Base-by-base conservation (phyloP, 2,888 invertebrate genomes). In the Agrilus mali region DNA sequence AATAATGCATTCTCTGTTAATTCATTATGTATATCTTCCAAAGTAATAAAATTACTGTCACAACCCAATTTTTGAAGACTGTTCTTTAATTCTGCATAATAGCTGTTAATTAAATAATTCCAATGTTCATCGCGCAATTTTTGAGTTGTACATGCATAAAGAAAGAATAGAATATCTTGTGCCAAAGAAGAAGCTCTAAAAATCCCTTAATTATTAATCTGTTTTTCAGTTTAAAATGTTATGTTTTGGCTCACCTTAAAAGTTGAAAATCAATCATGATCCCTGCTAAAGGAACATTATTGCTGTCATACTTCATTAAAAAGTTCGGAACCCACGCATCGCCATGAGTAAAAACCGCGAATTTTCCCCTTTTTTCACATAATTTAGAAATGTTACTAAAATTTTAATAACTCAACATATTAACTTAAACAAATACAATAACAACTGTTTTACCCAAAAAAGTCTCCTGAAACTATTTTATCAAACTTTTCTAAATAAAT, bases 241-340 rank as follows among this genome's bases (percentile, higher is more conserved):
- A 45, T 42, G 5, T 38, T 36, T 31, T 15, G 1, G n/a, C 38
- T 48, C 53, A 63, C 56, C 75, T 70, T 0, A 78, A 62, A 36
- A 84, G 56, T 59, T 85, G 85, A 53, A 81, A 85, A 55, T 85
- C 85, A 32, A 85, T 77, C 46, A 84, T 68, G 52, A 76, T 72
- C 0, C 72, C 70, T 45, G 70, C 68, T 5, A 62, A 65, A 51
- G 70, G 67, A 38, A 41, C 42, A 12, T 48, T 50, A 42, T 62
- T 52, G 7, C 50, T 40, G 4, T 45, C 39, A 42, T 68, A 67
- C 36, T 72, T 71, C 7, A 74, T 73, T 1, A 85, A 59, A 51
- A 84, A 84, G 58, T 86, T 85, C n/a, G 80, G 81, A 0, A 78
- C 73, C 85, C 85, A 85, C 33, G 76, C 75, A 57, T 86, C 85